These are phyloP conservation scores for Melanotaenia parkinsoni DNA, from an alignment of 2,797 vertebrate genomes.

Conservation along the genomic window DNA sequence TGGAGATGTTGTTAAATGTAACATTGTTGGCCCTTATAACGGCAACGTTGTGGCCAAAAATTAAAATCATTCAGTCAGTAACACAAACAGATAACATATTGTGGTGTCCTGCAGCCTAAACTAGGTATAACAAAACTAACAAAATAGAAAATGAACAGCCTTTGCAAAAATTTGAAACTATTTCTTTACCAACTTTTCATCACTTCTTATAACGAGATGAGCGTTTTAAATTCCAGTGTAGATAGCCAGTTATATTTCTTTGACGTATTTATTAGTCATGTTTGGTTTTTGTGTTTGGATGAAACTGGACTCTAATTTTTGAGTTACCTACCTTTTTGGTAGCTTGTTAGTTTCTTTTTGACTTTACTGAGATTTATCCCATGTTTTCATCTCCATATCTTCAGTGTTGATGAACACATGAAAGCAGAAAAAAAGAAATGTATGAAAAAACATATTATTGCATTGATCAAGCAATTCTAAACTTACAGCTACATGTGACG, in stretches of 20 bases:
- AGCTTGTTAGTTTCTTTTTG: constrained; percentile 21
- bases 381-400: constrained; percentile 42
- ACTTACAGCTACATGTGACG: background rate
- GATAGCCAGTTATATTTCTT: background rate
- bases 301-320: background rate
- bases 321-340: constrained; percentile 40
- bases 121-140: too few relatives aligned
- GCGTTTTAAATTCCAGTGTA: too few relatives aligned
- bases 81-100: too few relatives aligned
- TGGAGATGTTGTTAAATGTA: too few relatives aligned
- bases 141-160: too few relatives aligned
- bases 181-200: too few relatives aligned
- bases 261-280: background rate
- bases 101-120: too few relatives aligned
- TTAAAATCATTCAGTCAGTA: too few relatives aligned
- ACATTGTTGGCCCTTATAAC: too few relatives aligned
- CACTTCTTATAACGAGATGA: too few relatives aligned
- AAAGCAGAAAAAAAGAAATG: constrained; percentile 29
- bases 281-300: background rate
- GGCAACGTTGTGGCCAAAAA: too few relatives aligned
- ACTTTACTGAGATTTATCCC: constrained; percentile 27
- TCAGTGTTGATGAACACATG: constrained; percentile 18
- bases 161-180: too few relatives aligned
- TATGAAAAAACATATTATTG: constrained; percentile 4
- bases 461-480: background rate